These are phyloP conservation scores for Ostrea denselamellosa DNA, from an alignment of 1,140 invertebrate species.

Conservation along the genomic window DNA sequence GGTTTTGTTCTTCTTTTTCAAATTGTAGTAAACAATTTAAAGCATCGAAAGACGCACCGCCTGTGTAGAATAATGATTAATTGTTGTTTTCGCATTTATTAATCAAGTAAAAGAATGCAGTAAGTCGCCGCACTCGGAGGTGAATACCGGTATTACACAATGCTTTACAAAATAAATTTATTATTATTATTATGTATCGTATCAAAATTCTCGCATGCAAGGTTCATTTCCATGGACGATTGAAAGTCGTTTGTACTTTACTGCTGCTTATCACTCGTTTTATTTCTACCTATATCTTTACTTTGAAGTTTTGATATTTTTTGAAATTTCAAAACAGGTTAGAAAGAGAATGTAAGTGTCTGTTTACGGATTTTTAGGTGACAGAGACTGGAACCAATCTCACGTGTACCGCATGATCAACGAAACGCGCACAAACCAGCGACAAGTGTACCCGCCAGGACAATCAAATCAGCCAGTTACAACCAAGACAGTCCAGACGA, in stretches of 20 bases:
- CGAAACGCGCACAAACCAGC: slow-evolving; percentile 53
- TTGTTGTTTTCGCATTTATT: neutral
- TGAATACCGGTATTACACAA: no score
- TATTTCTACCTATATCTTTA: neutral
- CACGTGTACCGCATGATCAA: slow-evolving; percentile 65
- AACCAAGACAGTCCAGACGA: slow-evolving; percentile 44
- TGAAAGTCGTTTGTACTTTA: no score
- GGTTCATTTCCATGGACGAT: no score
- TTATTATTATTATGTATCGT: no score
- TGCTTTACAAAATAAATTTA: no score
- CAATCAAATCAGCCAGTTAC: slow-evolving; percentile 51
- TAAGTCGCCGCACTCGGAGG: no score
- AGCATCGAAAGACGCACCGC: no score
- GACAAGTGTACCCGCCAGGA: slow-evolving; percentile 31
- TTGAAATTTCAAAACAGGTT: neutral
- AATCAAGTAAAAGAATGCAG: neutral
- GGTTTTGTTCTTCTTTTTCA: no score
- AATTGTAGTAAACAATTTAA: no score
- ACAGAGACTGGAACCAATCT: slow-evolving; percentile 71
- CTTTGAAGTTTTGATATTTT: neutral
- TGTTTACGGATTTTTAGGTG: slow-evolving; percentile 48
- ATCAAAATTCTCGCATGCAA: no score
- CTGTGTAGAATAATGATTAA: no score
- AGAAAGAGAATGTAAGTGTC: neutral
- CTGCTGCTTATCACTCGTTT: neutral